Evolutionary conservation across 2,888 invertebrate genomes (phyloP).

Genomic region (Volucella bombylans): DNA sequence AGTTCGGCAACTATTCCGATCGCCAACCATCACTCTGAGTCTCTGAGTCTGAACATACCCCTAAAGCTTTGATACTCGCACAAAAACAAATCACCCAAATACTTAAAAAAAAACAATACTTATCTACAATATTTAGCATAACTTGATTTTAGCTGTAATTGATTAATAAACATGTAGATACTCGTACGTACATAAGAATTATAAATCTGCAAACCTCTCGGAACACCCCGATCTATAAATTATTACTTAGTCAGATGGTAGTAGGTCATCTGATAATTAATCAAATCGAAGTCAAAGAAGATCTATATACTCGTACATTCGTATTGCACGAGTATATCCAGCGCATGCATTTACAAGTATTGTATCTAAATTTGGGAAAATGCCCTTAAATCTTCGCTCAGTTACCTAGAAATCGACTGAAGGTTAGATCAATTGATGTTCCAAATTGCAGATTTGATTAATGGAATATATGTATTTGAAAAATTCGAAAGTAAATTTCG

Average conservation of each 20-base stretch:
- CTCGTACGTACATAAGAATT: not conserved
- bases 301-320: no score
- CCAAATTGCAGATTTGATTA: conserved; percentile 9
- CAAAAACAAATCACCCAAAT: not conserved
- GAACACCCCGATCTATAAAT: conserved; percentile 6
- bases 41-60: conserved; percentile 5
- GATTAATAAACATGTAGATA: no score
- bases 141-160: conserved; percentile 13
- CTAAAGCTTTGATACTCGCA: not conserved
- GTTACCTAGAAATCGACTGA: not conserved
- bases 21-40: not conserved
- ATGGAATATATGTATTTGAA: conserved; percentile 10
- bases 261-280: conserved; percentile 20
- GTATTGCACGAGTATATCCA: no score
- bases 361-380: no score
- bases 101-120: not conserved
- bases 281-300: not conserved
- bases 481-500: conserved; percentile 23
- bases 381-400: no score
- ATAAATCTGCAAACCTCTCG: not conserved
- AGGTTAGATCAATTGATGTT: not conserved
- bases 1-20: conserved; percentile 27
- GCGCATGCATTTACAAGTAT: no score
- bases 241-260: conserved; percentile 7
- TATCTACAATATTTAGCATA: conserved; percentile 36